These are phyloP conservation scores for Mechanitis messenoides DNA, from an alignment of 2,888 invertebrate species.

Conservation along the genomic window DNA sequence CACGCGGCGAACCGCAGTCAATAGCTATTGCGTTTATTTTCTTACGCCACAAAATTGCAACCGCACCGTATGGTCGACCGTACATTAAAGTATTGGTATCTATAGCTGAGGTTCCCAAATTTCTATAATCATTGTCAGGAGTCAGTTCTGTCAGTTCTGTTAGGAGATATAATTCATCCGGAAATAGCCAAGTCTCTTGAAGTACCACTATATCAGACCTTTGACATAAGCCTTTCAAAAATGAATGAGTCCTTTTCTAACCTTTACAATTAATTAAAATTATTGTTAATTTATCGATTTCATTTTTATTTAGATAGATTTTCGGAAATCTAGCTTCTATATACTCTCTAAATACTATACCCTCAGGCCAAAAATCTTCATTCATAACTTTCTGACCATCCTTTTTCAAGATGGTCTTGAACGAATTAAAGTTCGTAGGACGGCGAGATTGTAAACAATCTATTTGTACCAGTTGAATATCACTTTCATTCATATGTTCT, in stretches of 20 bases:
- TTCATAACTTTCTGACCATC: not conserved
- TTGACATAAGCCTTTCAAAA: not conserved
- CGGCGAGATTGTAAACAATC: not conserved
- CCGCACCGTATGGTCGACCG: not conserved
- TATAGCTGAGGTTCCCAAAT: not conserved
- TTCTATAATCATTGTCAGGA: not conserved
- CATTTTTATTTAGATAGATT: not conserved
- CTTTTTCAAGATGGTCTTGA: not conserved
- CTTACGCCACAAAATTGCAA: not conserved
- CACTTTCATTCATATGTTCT: not conserved
- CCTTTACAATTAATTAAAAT: no score
- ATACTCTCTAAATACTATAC: not conserved
- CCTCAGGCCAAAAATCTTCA: not conserved
- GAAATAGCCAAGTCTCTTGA: not conserved
- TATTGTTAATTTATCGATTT: not conserved
- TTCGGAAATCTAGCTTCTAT: not conserved
- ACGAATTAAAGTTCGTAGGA: not conserved
- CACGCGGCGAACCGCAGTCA: not conserved
- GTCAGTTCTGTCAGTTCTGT: not conserved
- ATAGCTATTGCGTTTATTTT: not conserved
- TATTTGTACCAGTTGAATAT: not conserved
- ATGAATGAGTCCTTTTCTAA: not conserved
- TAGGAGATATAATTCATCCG: not conserved
- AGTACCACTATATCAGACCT: not conserved
- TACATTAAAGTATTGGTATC: not conserved